Conservation (phyloP, 2,797 vertebrate genomes). For the Channa striata region DNA sequence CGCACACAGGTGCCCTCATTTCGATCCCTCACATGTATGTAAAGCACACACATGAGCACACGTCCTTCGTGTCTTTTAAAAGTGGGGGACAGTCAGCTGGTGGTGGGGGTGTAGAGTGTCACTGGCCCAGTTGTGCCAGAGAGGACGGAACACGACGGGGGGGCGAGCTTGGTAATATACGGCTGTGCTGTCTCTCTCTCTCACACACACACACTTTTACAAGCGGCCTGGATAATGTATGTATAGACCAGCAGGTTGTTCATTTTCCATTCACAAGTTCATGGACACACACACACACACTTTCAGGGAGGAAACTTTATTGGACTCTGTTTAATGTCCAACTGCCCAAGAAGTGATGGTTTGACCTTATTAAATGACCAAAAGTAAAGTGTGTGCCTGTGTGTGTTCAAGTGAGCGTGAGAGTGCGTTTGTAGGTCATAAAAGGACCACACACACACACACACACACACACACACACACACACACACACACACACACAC, state of each 20-base stretch:
- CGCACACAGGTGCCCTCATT: not conserved
- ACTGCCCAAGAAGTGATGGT: constrained; percentile 36
- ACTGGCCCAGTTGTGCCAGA: constrained; percentile 81
- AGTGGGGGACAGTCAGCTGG: constrained; percentile 47
- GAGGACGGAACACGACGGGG: constrained; percentile 59
- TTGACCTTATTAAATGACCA: constrained; percentile 56
- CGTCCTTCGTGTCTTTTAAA: constrained; percentile 46
- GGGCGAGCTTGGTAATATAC: constrained; percentile 67
- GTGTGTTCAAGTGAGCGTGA: constrained; percentile 8
- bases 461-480: constrained; percentile 61
- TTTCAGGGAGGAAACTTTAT: constrained; percentile 29
- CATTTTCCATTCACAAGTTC: constrained; percentile 15
- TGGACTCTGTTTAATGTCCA: constrained; percentile 54
- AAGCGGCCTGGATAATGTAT: constrained; percentile 64
- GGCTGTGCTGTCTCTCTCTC: constrained; percentile 42
- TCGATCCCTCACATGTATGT: constrained; percentile 13
- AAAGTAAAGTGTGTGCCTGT: constrained; percentile 52
- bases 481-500: constrained; percentile 63
- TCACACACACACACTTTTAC: constrained; percentile 56
- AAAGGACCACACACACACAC: constrained; percentile 73
- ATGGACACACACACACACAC: not conserved
- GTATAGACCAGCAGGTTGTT: constrained; percentile 8
- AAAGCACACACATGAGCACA: constrained; percentile 29
- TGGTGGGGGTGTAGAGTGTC: constrained; percentile 74
- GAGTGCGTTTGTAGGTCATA: constrained; percentile 47